These are phyloP conservation scores for Gorsachius magnificus DNA, from an alignment of 2,797 vertebrate species.

Conservation along the genomic window DNA sequence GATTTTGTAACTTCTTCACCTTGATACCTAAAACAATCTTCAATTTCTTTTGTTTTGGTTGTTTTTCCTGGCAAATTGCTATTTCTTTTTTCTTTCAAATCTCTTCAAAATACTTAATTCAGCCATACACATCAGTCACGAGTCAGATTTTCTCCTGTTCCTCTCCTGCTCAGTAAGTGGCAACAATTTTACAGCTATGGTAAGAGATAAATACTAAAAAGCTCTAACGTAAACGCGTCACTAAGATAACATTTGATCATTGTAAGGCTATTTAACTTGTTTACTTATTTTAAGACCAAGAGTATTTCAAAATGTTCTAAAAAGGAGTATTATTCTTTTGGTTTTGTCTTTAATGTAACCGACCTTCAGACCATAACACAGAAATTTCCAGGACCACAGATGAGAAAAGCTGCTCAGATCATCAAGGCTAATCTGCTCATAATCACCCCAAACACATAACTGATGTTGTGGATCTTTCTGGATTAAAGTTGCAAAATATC, in stretches of 20 bases:
- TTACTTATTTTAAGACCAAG: neutral
- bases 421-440: rapidly evolving
- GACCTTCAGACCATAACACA: neutral
- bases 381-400: neutral
- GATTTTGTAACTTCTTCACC: neutral
- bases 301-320: neutral
- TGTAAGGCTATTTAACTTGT: neutral
- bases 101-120: neutral
- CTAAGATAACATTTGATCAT: neutral
- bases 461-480: neutral
- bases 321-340: neutral
- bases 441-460: neutral
- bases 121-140: neutral
- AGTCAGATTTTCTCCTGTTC: neutral
- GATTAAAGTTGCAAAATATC: neutral
- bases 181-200: neutral
- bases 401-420: neutral
- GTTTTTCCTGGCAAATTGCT: neutral
- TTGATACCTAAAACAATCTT: neutral
- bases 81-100: neutral
- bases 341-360: neutral
- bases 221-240: neutral
- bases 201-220: neutral
- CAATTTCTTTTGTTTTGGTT: neutral
- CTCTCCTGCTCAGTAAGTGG: neutral